Evolutionary conservation across 2,113 vertebrate species (phyloP).

Genomic region (Melanostigma gelatinosum): DNA sequence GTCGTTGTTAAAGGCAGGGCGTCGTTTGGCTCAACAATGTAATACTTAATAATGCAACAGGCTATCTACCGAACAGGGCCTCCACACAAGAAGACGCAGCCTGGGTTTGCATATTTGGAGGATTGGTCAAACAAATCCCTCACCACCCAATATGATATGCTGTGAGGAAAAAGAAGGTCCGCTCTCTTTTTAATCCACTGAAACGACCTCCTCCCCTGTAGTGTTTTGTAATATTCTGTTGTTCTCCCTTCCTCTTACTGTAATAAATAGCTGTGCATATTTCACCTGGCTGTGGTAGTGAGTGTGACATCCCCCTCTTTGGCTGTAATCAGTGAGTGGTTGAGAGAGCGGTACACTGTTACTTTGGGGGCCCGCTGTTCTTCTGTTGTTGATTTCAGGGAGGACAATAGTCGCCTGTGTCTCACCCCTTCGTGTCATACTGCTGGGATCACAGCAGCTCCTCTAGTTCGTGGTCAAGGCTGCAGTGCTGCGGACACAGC

Average conservation of each 20-base stretch:
- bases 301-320: constrained; percentile 52
- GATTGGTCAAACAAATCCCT: constrained; percentile 69
- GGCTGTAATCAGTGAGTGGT: constrained; percentile 72
- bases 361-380: constrained; percentile 37
- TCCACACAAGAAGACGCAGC: constrained; percentile 23
- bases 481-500: constrained; percentile 40
- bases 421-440: constrained; percentile 5
- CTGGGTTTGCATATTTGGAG: constrained; percentile 62
- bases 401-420: constrained; percentile 34
- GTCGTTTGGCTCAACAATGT: constrained; percentile 8
- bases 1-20: neutral
- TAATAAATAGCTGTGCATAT: constrained; percentile 73
- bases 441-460: constrained; percentile 44
- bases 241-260: constrained; percentile 37
- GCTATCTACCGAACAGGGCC: constrained; percentile 11
- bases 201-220: constrained; percentile 48
- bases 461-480: constrained; percentile 38
- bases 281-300: constrained; percentile 48
- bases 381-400: constrained; percentile 32
- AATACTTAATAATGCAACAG: constrained; percentile 37
- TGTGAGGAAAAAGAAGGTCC: constrained; percentile 54
- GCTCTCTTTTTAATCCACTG: constrained; percentile 48
- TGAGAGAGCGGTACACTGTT: constrained; percentile 49
- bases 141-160: constrained; percentile 37
- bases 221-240: constrained; percentile 55